Percentiles rank a stretch among this genome's conserved stretches.
phyloP scores from a whole-genome alignment of 2,888 invertebrate species.

The Troglohyphantes excavatus region DNA sequence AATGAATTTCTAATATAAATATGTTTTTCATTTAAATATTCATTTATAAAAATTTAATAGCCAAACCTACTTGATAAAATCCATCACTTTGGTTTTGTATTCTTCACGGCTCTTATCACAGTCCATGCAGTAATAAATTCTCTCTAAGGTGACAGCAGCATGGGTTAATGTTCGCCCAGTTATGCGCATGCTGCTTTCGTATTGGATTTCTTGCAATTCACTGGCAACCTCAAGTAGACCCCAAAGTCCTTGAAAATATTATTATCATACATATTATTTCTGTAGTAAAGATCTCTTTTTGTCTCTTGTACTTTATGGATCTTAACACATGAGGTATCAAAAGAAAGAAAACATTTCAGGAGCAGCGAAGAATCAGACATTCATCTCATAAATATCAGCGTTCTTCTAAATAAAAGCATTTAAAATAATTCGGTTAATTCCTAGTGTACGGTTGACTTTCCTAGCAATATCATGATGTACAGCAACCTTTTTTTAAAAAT shows the following conservation, averaged over 20 bases:
- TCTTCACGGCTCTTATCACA: constrained; percentile 91
- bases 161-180: constrained; percentile 94
- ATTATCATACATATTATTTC: no score
- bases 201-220: constrained; percentile 95
- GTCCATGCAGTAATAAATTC: constrained; percentile 97
- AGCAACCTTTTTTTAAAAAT: no score
- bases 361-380: no score
- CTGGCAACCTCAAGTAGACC: constrained; percentile 94
- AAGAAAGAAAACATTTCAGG: no score
- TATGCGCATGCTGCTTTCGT: constrained; percentile 94
- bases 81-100: constrained; percentile 90
- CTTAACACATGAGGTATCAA: no score
- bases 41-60: neutral
- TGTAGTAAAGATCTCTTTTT: no score
- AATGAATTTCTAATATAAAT: neutral
- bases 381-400: no score
- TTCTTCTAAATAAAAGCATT: no score
- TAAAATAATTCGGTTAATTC: no score
- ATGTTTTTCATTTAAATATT: neutral
- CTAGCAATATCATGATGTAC: no score
- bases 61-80: constrained; percentile 87
- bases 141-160: constrained; percentile 93
- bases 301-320: no score
- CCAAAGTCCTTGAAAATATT: constrained; percentile 83
- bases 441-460: no score